Base-by-base conservation (phyloP, 2,113 vertebrate species). In the Tetrax tetrax region DNA sequence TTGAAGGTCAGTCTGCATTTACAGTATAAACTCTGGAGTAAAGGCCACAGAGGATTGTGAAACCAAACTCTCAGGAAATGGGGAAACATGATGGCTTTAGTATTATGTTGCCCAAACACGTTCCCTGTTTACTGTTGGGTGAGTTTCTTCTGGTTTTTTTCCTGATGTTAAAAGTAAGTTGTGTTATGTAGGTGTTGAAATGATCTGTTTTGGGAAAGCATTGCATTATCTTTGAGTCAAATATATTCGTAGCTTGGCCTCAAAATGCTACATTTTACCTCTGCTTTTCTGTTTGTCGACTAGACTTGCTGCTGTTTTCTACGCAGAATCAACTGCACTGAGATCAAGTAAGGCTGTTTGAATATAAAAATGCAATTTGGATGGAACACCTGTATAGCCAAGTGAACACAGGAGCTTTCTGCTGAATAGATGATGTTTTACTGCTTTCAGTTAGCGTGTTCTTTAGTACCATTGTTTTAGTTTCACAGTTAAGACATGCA, bases 271-370 rank as follows among this genome's bases (percentile, higher is more conserved):
- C 81, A 71, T 65, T 53, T 94, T 83, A 80, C 21, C 47, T 92
- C 74, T 31, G 59, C 69, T 90, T 87, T 82, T 90, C 53, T 1
- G 0, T 45, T 84, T 57, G 41, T 76, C 38, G 0, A 0, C 79
- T 61, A 21, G 70, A 83, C 45, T 74, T 87, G 51, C 71, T 71
- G 0, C 64, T 37, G 16, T 81, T 88, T 65, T 47, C 70, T 83
- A 17, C 80, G 2, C 68, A 47, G 75, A 43, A 43, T 37, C 74
- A 59, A 29, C 83, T 72, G 43, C 54, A 18, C 77, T 63, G 81
- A 97, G 80, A 93, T 79, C 97, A 83, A 97, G 98, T 98, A 96
- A 98, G 97, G 84, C 57, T 48, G 20, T 59, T 50, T 29, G 38
- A 31, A 61, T 80, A 12, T 57, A 69, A 68, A 89, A 92, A 35